These are phyloP conservation scores for Apodemus speciosus DNA, from an alignment of 2,113 vertebrate genomes.

Conservation along the genomic window DNA sequence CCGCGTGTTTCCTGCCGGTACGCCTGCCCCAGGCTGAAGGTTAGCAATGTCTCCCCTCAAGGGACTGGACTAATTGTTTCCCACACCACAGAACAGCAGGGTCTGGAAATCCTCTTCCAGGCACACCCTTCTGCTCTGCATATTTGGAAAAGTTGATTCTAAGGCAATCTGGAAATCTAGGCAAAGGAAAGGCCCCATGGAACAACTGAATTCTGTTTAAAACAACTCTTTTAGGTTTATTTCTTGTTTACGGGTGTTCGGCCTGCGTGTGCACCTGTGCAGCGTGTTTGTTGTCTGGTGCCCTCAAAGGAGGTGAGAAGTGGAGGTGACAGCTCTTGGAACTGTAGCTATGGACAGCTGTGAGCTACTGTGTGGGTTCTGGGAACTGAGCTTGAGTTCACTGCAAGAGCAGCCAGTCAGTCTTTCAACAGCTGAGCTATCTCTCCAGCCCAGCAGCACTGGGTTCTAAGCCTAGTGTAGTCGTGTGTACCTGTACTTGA, in stretches of 20 bases:
- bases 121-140: constrained; percentile 55
- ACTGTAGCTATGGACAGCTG: too few species aligned
- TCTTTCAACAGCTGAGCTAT: not conserved
- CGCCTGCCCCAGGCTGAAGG: not conserved
- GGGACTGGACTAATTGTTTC: constrained; percentile 72
- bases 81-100: not conserved
- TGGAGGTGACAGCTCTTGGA: too few species aligned
- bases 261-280: not conserved
- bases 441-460: not conserved
- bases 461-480: not conserved
- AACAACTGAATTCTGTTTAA: not conserved
- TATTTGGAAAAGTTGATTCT: constrained; percentile 32
- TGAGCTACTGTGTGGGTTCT: not conserved
- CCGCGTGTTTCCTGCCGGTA: constrained; percentile 62
- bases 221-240: not conserved
- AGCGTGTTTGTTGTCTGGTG: not conserved
- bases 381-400: not conserved
- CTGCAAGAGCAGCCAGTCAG: not conserved
- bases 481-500: not conserved
- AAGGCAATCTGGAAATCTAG: constrained; percentile 44
- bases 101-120: constrained; percentile 54
- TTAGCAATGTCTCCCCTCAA: not conserved
- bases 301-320: not conserved
- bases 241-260: not conserved
- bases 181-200: not conserved